A percentile compares a stretch with the other conserved stretches of the same genome.
Evolutionary conservation across 2,888 invertebrate species (phyloP).

Genomic region (Orchestes rusci): DNA sequence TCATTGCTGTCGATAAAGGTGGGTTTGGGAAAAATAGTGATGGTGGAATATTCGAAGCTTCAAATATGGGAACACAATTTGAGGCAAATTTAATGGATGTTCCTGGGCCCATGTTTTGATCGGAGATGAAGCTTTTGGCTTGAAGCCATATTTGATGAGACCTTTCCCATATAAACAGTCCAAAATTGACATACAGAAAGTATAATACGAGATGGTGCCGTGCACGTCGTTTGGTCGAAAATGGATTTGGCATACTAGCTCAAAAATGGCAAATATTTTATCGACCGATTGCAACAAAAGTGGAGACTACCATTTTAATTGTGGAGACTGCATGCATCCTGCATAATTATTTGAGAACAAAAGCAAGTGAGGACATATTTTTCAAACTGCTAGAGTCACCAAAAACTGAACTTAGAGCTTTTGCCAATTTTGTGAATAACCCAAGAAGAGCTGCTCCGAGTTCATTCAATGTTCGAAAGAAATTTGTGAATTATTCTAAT

Average conservation of each 20-base stretch:
- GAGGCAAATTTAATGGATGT: slow-evolving; percentile 20
- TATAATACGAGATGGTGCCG: slow-evolving; percentile 20
- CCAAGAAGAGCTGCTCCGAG: slow-evolving; percentile 9
- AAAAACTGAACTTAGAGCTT: slow-evolving; percentile 8
- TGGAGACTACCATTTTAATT: slow-evolving; percentile 11
- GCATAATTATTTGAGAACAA: slow-evolving; percentile 9
- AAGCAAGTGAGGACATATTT: background rate
- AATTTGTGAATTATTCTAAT: slow-evolving; percentile 9
- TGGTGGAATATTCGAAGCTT: slow-evolving; percentile 23
- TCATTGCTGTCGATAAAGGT: slow-evolving; percentile 18
- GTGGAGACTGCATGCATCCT: slow-evolving; percentile 17
- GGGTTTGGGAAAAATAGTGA: slow-evolving; percentile 23
- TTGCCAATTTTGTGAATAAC: slow-evolving; percentile 5
- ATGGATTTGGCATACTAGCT: slow-evolving; percentile 13
- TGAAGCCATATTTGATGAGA: slow-evolving; percentile 26
- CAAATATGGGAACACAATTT: slow-evolving; percentile 25
- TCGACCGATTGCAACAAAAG: slow-evolving; percentile 17
- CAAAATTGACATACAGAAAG: slow-evolving; percentile 16
- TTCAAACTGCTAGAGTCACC: background rate
- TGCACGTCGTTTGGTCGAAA: slow-evolving; percentile 21
- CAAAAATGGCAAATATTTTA: slow-evolving; percentile 10
- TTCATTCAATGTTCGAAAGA: slow-evolving; percentile 1
- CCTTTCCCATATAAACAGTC: slow-evolving; percentile 25
- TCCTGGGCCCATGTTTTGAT: slow-evolving; percentile 25
- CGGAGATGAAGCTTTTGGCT: slow-evolving; percentile 30